Conservation (phyloP, 2,888 invertebrate genomes). For the Kryphioiulus occultus region DNA sequence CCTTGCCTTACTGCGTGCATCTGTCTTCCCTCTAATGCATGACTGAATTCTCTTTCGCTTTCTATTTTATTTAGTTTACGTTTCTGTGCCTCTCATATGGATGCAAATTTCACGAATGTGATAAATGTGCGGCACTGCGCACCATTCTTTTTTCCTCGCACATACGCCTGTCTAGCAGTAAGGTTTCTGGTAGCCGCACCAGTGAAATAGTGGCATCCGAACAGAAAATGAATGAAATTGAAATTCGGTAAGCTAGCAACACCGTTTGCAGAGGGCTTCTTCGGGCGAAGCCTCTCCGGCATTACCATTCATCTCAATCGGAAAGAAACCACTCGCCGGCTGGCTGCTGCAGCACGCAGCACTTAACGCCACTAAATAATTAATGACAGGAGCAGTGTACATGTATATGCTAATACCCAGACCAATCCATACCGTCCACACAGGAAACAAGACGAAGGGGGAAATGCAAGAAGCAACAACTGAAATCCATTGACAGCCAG, state of each 20-base stretch:
- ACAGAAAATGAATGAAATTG: slow-evolving; percentile 22
- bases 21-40: slow-evolving; percentile 25
- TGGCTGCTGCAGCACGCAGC: slow-evolving; percentile 28
- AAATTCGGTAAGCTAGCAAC: background rate
- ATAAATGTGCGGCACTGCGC: background rate
- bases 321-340: background rate
- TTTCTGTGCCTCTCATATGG: slow-evolving; percentile 8
- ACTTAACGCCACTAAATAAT: slow-evolving; percentile 44
- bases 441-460: background rate
- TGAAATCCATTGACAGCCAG: background rate
- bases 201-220: background rate
- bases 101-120: slow-evolving; percentile 19
- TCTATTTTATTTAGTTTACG: slow-evolving; percentile 28
- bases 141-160: background rate
- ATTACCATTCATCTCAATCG: slow-evolving; percentile 43
- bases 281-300: background rate
- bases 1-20: slow-evolving; percentile 37
- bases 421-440: slow-evolving; percentile 11
- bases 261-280: slow-evolving; percentile 1
- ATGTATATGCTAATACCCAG: background rate
- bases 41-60: background rate
- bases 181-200: background rate
- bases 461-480: slow-evolving; percentile 39
- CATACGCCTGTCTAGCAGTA: background rate
- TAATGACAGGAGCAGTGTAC: background rate